A percentile compares a stretch with the other conserved stretches of the same genome.
phyloP scores from a whole-genome alignment of 2,113 vertebrate species.

The Amblyornis subalaris region DNA sequence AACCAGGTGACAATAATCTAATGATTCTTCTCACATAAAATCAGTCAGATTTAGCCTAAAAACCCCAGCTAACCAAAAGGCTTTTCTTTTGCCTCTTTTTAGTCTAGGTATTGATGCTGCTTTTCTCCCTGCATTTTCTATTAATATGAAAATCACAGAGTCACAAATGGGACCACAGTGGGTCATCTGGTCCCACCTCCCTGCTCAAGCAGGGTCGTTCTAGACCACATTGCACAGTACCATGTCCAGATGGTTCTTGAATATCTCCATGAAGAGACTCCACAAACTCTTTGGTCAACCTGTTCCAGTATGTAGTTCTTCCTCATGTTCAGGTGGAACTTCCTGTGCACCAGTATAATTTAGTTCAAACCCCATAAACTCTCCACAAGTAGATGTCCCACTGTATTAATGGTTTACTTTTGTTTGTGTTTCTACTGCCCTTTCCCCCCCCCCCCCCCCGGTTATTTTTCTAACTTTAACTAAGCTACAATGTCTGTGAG shows the following conservation, averaged over 20 bases:
- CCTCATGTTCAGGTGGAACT: too few relatives aligned
- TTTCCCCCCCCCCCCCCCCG: background rate
- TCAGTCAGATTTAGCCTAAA: background rate
- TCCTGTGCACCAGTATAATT: background rate
- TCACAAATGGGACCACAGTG: background rate
- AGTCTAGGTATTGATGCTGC: background rate
- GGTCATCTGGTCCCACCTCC: background rate
- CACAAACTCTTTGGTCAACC: background rate
- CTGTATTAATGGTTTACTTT: background rate
- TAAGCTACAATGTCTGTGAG: background rate
- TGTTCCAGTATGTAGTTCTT: background rate
- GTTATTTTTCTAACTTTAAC: background rate
- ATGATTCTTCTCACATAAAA: background rate
- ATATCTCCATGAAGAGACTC: background rate
- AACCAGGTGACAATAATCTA: background rate
- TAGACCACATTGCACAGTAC: background rate
- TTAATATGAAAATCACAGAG: background rate
- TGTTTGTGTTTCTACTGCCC: background rate
- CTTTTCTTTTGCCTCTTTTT: background rate
- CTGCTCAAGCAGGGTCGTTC: background rate
- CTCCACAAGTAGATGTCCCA: background rate
- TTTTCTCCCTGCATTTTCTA: background rate
- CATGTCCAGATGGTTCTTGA: background rate
- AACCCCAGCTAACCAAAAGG: background rate
- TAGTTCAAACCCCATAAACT: background rate